Evolutionary conservation across 37 sponge, comb jelly and placozoan genomes (phyloP), one percentile per base, ranked within the genome.

Genomic region (Cliona cf. orientalis): DNA sequence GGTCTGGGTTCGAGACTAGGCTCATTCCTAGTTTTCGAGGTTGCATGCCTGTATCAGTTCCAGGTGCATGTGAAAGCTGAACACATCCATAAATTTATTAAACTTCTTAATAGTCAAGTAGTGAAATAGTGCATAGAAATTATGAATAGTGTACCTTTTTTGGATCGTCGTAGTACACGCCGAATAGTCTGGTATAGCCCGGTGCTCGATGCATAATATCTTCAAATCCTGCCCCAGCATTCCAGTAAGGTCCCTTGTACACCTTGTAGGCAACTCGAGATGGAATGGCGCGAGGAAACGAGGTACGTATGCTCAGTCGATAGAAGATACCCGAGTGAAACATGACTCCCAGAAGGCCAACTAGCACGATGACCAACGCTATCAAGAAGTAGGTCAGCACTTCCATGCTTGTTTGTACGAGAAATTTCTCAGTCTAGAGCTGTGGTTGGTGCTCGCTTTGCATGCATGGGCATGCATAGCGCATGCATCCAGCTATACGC

Each of bases 131-230:
- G 37, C 64, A 28, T 59, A 41, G 55, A 39, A 33, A 32, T 12
- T 32, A n/a, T 44, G 40, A 22, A 45, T 58, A 37, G 19, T 66
- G 69, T 43, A 93, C 94, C 80, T 77, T 86, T 3, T 89, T 49
- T 33, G 94, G 90, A 71, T 89, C 86, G 42, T 94, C 94, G 56
- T 94, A 94, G 40, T 83, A 94, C 17, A 94, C 45, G 0, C 80
- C 87, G 79, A 94, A 89, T 4, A 57, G 34, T 46, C 35, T 86
- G 21, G 41, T 22, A 33, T 82, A 28, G n/a, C n/a, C n/a, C 0
- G 76, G 86, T 2, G 44, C 89, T 19, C 89, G 33, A 1, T 36
- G 25, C 38, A 23, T 19, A 4, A 90, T 49, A 1, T 44, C 29
- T 0, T 68, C 35, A 39, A 72, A 83, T 14, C 66, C 66, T 0